Percentiles rank a stretch among this genome's conserved stretches.
Conservation (phyloP, 2,797 vertebrate species). For the Enteromius anoplus region DNA sequence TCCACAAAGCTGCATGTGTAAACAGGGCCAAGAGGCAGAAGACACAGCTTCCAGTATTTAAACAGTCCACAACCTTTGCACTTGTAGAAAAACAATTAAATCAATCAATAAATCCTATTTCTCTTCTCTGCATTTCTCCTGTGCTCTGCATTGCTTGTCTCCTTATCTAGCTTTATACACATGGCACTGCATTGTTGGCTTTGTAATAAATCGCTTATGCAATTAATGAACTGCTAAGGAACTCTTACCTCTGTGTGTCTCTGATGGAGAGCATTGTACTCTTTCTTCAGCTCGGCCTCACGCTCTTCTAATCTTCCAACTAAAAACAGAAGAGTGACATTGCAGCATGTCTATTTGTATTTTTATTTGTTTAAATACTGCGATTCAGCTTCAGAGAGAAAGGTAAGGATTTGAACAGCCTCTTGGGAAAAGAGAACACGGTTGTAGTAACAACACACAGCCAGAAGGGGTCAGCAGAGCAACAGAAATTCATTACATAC, state of each 20-base stretch:
- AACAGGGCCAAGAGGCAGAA: too few relatives aligned
- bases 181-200: too few relatives aligned
- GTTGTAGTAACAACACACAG: conserved; percentile 55
- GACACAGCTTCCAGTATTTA: too few relatives aligned
- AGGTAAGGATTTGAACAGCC: background rate
- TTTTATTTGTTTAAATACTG: background rate
- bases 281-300: conserved; percentile 95
- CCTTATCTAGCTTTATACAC: too few relatives aligned
- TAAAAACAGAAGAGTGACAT: conserved; percentile 67
- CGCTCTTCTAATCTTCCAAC: conserved; percentile 95
- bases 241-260: conserved; percentile 92
- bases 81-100: too few relatives aligned
- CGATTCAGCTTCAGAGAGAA: background rate
- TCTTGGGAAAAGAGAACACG: too few relatives aligned
- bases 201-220: too few relatives aligned
- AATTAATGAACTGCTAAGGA: background rate
- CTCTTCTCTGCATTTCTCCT: too few relatives aligned
- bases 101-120: too few relatives aligned
- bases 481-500: conserved; percentile 22
- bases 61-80: too few relatives aligned
- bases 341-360: background rate
- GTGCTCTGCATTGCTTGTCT: too few relatives aligned
- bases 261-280: conserved; percentile 93
- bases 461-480: conserved; percentile 69
- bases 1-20: too few relatives aligned